These are phyloP conservation scores for Pygmarrhopalites habei DNA, from an alignment of 1,140 invertebrate species.

Conservation along the genomic window DNA sequence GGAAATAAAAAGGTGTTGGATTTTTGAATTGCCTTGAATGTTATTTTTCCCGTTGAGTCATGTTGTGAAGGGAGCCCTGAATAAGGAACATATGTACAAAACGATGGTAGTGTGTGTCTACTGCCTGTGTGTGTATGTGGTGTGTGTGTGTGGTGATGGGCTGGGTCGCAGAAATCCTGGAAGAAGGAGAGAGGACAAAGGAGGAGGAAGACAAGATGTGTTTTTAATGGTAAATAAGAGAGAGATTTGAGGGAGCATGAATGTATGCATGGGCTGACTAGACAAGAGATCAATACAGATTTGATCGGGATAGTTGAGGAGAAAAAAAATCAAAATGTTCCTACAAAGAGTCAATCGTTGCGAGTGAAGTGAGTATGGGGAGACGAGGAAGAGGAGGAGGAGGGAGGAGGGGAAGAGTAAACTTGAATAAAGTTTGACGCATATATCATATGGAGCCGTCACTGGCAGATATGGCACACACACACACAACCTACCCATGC, in stretches of 20 bases:
- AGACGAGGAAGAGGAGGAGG: too few species aligned
- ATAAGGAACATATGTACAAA: too few species aligned
- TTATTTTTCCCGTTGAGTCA: too few species aligned
- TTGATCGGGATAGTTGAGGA: slow-evolving; percentile 24
- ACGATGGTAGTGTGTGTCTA: too few species aligned
- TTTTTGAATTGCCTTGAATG: too few species aligned
- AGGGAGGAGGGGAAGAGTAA: slow-evolving; percentile 11
- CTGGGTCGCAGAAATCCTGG: too few species aligned
- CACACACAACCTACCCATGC: too few species aligned
- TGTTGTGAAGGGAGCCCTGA: too few species aligned
- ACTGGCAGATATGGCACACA: slow-evolving; percentile 18
- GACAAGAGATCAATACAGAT: slow-evolving; percentile 19
- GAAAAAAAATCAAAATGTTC: slow-evolving; percentile 23
- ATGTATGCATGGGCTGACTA: neutral
- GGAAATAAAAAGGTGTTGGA: too few species aligned
- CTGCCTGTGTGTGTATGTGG: too few species aligned
- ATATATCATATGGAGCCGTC: slow-evolving; percentile 27
- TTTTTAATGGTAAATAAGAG: neutral
- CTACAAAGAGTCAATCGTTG: slow-evolving; percentile 23
- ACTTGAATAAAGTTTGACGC: slow-evolving; percentile 21
- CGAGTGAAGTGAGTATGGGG: slow-evolving; percentile 12
- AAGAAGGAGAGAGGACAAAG: too few species aligned
- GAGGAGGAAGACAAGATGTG: neutral
- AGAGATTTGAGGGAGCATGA: neutral
- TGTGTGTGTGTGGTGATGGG: too few species aligned